Evolutionary conservation across 2,797 vertebrate genomes (phyloP).

Genomic region (Chloroceryle inda): DNA sequence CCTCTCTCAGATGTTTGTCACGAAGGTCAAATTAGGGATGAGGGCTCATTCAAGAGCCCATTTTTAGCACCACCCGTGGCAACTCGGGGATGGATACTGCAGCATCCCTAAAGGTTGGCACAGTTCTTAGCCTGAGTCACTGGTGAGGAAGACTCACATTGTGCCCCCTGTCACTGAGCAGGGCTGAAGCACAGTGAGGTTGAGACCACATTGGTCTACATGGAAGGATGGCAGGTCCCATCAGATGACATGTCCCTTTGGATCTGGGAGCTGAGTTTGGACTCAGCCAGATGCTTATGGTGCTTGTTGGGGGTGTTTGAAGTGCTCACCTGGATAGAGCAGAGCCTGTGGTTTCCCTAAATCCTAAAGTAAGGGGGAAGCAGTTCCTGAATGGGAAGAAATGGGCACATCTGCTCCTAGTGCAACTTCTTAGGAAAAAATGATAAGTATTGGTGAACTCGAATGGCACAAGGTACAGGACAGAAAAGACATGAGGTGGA

Average conservation of each 20-base stretch:
- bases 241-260: rapidly evolving
- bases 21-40: too few species aligned
- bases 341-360: background rate
- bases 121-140: background rate
- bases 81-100: background rate
- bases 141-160: background rate
- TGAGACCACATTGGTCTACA: background rate
- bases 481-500: background rate
- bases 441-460: background rate
- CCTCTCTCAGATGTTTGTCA: background rate
- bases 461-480: background rate
- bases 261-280: background rate
- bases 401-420: background rate
- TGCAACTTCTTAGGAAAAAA: background rate
- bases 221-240: background rate
- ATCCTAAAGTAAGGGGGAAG: background rate
- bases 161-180: rapidly evolving
- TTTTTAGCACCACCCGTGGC: background rate
- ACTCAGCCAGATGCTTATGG: background rate
- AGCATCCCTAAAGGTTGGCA: background rate
- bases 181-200: background rate
- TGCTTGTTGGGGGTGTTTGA: background rate
- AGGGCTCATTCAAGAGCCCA: rapidly evolving
- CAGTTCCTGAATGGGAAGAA: background rate
- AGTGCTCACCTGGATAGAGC: background rate